These are phyloP conservation scores for Nothocercus nigrocapillus DNA, from an alignment of 2,113 vertebrate genomes.

Conservation along the genomic window DNA sequence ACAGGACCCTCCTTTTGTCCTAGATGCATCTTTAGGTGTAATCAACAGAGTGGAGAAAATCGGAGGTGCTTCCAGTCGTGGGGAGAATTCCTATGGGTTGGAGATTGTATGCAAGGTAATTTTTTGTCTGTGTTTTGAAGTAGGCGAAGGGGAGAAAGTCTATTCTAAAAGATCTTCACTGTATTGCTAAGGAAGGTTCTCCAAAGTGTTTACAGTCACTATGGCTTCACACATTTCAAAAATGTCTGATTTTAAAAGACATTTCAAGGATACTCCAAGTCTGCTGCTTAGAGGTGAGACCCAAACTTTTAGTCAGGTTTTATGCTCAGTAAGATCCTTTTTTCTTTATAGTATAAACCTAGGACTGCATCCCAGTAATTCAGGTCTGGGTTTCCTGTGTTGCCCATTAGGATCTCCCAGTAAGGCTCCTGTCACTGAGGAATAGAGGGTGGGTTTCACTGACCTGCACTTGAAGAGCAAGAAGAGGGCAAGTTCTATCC, in stretches of 20 bases:
- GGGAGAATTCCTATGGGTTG: conserved; percentile 91
- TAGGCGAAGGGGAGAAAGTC: not conserved
- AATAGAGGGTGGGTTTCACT: not conserved
- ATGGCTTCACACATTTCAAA: not conserved
- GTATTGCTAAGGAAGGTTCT: not conserved
- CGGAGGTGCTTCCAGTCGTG: conserved; percentile 86
- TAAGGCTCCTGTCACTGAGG: not conserved
- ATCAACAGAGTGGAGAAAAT: conserved; percentile 97
- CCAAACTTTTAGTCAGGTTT: not conserved
- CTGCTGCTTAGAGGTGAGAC: not conserved
- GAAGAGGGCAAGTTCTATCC: rapidly evolving
- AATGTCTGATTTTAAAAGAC: not conserved
- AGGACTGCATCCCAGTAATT: not conserved
- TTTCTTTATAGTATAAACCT: not conserved
- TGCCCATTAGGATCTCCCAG: not conserved
- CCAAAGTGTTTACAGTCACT: not conserved
- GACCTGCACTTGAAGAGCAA: not conserved
- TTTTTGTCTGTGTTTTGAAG: not conserved
- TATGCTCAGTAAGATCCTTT: not conserved
- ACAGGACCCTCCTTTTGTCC: conserved; percentile 92
- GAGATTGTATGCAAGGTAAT: conserved; percentile 92
- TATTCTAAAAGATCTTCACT: not conserved
- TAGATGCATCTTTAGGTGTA: conserved; percentile 94
- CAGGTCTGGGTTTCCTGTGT: not conserved
- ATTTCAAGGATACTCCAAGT: not conserved